Conservation (phyloP, 2,797 vertebrate species). For the Phalanger gymnotis region DNA sequence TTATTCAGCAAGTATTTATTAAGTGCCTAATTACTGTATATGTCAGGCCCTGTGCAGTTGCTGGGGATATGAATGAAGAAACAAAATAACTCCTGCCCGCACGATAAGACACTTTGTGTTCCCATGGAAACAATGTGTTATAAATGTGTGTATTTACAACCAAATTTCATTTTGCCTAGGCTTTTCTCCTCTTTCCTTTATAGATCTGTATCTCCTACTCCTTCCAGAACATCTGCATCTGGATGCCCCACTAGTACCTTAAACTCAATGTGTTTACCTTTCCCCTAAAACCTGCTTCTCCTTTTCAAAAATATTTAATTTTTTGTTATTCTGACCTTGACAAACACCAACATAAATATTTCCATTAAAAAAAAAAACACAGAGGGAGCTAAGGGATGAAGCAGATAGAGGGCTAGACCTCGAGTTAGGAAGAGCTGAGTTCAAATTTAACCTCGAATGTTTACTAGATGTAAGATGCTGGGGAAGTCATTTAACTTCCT, state of each 20-base stretch:
- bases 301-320: not conserved
- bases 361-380: too few species aligned
- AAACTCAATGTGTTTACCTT: not conserved
- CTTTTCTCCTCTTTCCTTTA: not conserved
- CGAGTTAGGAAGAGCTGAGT: too few species aligned
- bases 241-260: not conserved
- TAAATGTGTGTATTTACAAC: not conserved
- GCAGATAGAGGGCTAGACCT: too few species aligned
- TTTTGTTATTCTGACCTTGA: not conserved
- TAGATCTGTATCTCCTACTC: too few species aligned
- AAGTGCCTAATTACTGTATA: not conserved
- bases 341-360: too few species aligned
- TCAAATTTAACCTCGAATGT: too few species aligned
- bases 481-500: too few species aligned
- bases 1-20: not conserved
- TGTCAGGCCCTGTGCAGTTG: not conserved
- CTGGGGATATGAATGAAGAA: not conserved
- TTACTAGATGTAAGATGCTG: too few species aligned
- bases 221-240: not conserved
- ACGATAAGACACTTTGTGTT: not conserved
- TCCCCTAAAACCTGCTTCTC: not conserved
- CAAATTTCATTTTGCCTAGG: not conserved
- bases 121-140: not conserved
- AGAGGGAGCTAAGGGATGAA: too few species aligned
- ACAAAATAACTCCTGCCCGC: too few species aligned